Conservation (phyloP, 2,888 invertebrate species). For the Tipula lateralis region DNA sequence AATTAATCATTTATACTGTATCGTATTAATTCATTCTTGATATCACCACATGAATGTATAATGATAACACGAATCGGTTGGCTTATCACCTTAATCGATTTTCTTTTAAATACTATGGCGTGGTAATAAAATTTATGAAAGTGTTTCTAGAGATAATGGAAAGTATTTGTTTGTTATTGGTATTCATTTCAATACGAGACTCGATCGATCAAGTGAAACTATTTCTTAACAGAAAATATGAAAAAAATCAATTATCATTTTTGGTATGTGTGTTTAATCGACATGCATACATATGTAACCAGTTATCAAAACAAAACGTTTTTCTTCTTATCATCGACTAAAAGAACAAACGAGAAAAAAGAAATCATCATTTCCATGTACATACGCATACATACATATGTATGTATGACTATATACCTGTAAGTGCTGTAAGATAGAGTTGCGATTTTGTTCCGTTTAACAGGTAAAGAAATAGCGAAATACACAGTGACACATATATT, state of each 20-base stretch:
- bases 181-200: neutral
- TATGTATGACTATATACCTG: neutral
- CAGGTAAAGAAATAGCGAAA: constrained; percentile 2
- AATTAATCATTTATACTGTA: neutral
- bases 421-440: neutral
- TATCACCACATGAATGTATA: neutral
- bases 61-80: neutral
- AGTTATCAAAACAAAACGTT: neutral
- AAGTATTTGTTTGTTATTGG: neutral
- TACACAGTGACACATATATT: constrained; percentile 13
- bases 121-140: neutral
- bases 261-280: neutral
- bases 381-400: neutral
- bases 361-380: neutral
- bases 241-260: neutral
- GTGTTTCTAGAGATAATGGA: neutral
- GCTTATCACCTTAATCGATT: neutral
- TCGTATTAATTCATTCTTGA: neutral
- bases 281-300: neutral
- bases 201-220: neutral
- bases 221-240: neutral
- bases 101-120: neutral
- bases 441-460: neutral
- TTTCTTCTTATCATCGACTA: neutral
- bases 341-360: neutral